Conservation (phyloP, 2,113 vertebrate genomes). For the Grammomys surdaster region DNA sequence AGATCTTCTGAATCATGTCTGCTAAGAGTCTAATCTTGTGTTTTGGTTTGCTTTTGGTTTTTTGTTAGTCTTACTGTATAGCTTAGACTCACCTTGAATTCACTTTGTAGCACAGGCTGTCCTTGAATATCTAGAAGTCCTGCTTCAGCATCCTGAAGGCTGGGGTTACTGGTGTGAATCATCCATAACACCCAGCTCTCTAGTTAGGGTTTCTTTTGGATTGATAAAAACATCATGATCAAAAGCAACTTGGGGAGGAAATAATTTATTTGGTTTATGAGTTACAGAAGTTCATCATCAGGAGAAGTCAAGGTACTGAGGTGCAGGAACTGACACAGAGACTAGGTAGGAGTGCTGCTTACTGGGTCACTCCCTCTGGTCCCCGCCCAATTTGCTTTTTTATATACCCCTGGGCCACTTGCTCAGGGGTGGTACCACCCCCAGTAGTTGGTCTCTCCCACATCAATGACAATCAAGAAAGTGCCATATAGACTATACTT, state of each 20-base stretch:
- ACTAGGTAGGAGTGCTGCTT: neutral
- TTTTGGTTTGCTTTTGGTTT: neutral
- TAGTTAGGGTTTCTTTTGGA: neutral
- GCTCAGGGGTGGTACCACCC: neutral
- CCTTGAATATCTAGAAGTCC: neutral
- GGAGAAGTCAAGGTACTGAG: neutral
- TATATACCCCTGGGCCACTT: neutral
- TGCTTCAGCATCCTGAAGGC: neutral
- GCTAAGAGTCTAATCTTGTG: neutral
- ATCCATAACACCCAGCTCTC: neutral
- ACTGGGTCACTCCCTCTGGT: neutral
- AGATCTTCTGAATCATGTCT: conserved; percentile 7
- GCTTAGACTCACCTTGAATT: neutral
- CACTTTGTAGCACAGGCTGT: neutral
- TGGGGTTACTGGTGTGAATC: neutral
- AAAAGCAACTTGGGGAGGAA: neutral
- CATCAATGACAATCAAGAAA: neutral
- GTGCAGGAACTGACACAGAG: neutral
- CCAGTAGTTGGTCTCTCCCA: neutral
- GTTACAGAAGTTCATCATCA: neutral
- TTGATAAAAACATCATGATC: neutral
- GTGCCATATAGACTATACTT: neutral
- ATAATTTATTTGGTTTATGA: neutral
- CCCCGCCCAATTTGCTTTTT: neutral
- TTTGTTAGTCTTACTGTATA: neutral